These are phyloP conservation scores for Agonopterix heracliana DNA, from an alignment of 2,888 invertebrate genomes.

Conservation along the genomic window DNA sequence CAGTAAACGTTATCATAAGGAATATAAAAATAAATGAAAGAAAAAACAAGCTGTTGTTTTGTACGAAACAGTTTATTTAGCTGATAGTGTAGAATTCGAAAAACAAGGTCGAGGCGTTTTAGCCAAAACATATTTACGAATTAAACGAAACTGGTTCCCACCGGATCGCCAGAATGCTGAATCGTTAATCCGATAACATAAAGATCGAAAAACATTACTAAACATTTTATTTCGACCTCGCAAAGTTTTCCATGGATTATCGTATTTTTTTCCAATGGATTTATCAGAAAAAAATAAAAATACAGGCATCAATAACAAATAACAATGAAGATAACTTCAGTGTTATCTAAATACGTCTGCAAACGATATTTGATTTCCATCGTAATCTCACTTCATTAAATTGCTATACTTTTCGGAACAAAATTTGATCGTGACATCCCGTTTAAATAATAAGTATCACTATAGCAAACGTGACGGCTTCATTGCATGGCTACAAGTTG, in stretches of 20 bases:
- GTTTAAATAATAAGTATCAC: slow-evolving; percentile 16
- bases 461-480: slow-evolving; percentile 36
- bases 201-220: background rate
- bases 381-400: background rate
- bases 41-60: too few relatives aligned
- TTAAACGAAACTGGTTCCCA: slow-evolving; percentile 3
- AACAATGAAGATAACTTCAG: background rate
- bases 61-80: background rate
- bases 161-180: background rate
- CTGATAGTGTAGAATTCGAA: background rate
- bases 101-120: slow-evolving; percentile 5
- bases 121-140: slow-evolving; percentile 2
- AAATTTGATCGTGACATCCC: slow-evolving; percentile 19
- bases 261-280: slow-evolving; percentile 12
- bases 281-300: slow-evolving; percentile 3
- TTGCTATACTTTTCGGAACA: background rate
- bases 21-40: too few relatives aligned
- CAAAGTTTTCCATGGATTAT: slow-evolving; percentile 15
- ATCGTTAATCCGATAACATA: background rate
- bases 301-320: slow-evolving; percentile 1
- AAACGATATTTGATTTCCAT: background rate
- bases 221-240: background rate
- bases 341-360: background rate
- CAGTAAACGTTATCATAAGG: too few relatives aligned
- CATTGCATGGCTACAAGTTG: slow-evolving; percentile 38